Evolutionary conservation across 2,888 invertebrate genomes (phyloP), one percentile per base, ranked within the genome.

Genomic region (Acanthopleura granulata): DNA sequence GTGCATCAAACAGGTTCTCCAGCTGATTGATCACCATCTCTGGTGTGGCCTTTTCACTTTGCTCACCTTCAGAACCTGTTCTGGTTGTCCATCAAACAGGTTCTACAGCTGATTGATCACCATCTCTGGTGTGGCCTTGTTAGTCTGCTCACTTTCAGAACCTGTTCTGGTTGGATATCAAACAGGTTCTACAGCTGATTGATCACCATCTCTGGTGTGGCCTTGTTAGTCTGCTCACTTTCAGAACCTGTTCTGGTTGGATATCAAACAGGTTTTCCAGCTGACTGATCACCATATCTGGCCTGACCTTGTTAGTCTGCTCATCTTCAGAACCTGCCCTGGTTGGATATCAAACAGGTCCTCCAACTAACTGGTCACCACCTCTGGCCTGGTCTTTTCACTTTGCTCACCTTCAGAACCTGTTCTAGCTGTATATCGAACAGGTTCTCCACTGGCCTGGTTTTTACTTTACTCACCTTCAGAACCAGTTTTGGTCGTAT

Each of bases 221-320:
- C 97, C 90, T 40, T 40, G 3, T 40, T 40, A 40, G 9, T 40
- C 9, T n/a, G 57, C 57, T 27, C 91, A 96, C 95, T 91, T 94
- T 94, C 75, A 98, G 87, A 14, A 97, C 93, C 72, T 93, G 93
- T 0, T 93, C 90, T 0, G 94, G 92, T 0, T 95, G 93, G 79
- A 98, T 95, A 81, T 94, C 94, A 91, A 99, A 98, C 22, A 98
- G 90, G 0, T 93, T 93, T 75, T 94, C 91, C 78, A 99, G 89
- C 88, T 99, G 98, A 40, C 40, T 40, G 40, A 40, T 40, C n/a
- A 40, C 40, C 40, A 40, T 6, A 3, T 40, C 40, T 40, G 40
- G 40, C 40, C 40, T 40, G 40, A 40, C 9, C 40, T 40, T 40
- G 3, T 40, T 40, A 9, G 4, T 40, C 9, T 40, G 4, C 40